These are phyloP conservation scores for Pimpla rufipes DNA, from an alignment of 2,888 invertebrate species.

Conservation along the genomic window DNA sequence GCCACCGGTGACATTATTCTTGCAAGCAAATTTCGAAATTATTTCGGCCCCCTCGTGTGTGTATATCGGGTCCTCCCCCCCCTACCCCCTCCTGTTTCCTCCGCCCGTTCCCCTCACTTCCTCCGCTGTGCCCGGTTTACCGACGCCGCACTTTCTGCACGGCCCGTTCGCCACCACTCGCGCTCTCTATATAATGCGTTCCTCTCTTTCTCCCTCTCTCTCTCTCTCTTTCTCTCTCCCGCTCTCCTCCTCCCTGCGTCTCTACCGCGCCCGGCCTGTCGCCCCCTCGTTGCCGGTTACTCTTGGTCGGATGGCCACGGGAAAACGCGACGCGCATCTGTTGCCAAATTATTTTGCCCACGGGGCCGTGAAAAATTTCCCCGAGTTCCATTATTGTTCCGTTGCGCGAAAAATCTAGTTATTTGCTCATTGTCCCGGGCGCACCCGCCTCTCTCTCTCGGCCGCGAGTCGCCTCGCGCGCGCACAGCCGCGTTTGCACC, in stretches of 20 bases:
- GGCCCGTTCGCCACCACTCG: constrained; percentile 67
- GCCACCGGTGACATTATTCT: constrained; percentile 33
- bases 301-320: constrained; percentile 84
- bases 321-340: constrained; percentile 84
- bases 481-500: constrained; percentile 59
- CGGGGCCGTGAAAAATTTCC: constrained; percentile 84
- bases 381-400: constrained; percentile 82
- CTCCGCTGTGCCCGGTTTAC: background rate
- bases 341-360: constrained; percentile 85
- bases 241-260: constrained; percentile 23
- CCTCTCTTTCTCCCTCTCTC: constrained; percentile 25
- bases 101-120: no score
- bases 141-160: constrained; percentile 13
- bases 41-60: constrained; percentile 42
- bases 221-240: constrained; percentile 11
- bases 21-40: constrained; percentile 52
- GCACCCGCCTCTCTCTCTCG: constrained; percentile 56
- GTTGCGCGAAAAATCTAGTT: constrained; percentile 83
- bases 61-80: constrained; percentile 25
- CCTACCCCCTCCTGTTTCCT: no score
- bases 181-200: constrained; percentile 66
- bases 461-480: constrained; percentile 70
- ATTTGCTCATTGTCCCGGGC: constrained; percentile 80
- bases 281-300: constrained; percentile 76
- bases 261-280: constrained; percentile 57